phyloP scores from a whole-genome alignment of 92 coral and sea anemone genomes.

The Plumapathes pennacea region DNA sequence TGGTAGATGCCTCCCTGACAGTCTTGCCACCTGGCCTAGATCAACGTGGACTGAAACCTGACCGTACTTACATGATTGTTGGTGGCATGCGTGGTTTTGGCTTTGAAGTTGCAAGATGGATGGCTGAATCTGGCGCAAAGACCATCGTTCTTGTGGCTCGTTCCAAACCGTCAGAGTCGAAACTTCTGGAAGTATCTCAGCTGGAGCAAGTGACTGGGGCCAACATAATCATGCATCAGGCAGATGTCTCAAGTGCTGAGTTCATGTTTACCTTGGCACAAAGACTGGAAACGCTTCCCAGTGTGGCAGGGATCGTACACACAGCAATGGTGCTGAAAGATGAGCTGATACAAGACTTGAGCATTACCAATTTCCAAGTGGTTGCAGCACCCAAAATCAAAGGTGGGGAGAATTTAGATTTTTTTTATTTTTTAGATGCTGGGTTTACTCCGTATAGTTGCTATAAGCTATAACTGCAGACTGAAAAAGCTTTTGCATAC shows the following conservation, averaged over 20 bases:
- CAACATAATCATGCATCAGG: conserved; percentile 43
- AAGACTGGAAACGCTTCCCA: conserved; percentile 42
- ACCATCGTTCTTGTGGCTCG: conserved; percentile 58
- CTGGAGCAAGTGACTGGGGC: conserved; percentile 42
- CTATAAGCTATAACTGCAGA: too few species aligned
- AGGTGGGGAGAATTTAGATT: too few species aligned
- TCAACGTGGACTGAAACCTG: conserved; percentile 41
- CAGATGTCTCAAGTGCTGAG: conserved; percentile 51
- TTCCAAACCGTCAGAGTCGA: conserved; percentile 43
- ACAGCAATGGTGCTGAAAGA: conserved; percentile 73
- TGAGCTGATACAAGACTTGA: conserved; percentile 39
- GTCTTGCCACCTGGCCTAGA: conserved; percentile 47
- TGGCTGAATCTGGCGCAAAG: conserved; percentile 63
- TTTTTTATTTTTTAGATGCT: too few species aligned
- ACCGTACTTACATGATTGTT: conserved; percentile 58
- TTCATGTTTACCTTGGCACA: conserved; percentile 34
- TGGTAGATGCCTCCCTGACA: background rate
- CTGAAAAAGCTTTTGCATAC: too few species aligned
- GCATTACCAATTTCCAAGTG: conserved; percentile 22
- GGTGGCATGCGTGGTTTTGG: conserved; percentile 73
- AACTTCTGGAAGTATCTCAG: conserved; percentile 33
- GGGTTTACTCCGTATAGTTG: too few species aligned
- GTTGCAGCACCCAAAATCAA: conserved; percentile 69
- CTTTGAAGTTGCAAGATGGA: conserved; percentile 68
- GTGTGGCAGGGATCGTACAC: conserved; percentile 58